phyloP scores from a whole-genome alignment of 2,888 invertebrate species.

The Perizoma affinitatum region DNA sequence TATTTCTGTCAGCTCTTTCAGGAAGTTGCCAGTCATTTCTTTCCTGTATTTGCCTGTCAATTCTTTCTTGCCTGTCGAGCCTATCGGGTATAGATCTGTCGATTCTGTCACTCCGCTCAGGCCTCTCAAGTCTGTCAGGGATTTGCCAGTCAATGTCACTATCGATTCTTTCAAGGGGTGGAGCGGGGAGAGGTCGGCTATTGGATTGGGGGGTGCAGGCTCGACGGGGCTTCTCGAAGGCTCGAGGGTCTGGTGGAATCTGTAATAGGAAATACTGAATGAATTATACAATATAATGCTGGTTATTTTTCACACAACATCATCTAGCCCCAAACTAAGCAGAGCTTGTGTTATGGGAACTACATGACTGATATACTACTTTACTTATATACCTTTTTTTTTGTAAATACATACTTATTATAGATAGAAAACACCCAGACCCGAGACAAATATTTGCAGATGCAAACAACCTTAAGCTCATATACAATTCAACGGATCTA shows the following conservation, averaged over 20 bases:
- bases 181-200: slow-evolving; percentile 73
- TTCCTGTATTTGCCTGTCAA: slow-evolving; percentile 34
- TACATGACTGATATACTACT: no score
- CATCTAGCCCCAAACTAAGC: no score
- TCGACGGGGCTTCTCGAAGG: slow-evolving; percentile 75
- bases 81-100: slow-evolving; percentile 34
- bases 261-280: slow-evolving; percentile 41
- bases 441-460: no score
- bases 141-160: slow-evolving; percentile 37
- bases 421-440: no score
- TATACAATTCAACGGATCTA: no score
- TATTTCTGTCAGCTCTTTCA: slow-evolving; percentile 17
- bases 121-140: slow-evolving; percentile 36
- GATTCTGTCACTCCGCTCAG: slow-evolving; percentile 34
- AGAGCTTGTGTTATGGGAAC: no score
- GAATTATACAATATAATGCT: no score
- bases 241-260: slow-evolving; percentile 77
- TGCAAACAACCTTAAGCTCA: no score
- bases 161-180: slow-evolving; percentile 62
- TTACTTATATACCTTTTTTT: no score
- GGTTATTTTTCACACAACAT: no score
- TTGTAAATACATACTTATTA: no score
- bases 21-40: slow-evolving; percentile 23
- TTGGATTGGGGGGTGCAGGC: slow-evolving; percentile 76
- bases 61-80: slow-evolving; percentile 24